A percentile compares a stretch with the other conserved stretches of the same genome.
These are phyloP conservation scores for Hypselothyrea guttata DNA, from an alignment of 2,888 invertebrate species.

Conservation along the genomic window DNA sequence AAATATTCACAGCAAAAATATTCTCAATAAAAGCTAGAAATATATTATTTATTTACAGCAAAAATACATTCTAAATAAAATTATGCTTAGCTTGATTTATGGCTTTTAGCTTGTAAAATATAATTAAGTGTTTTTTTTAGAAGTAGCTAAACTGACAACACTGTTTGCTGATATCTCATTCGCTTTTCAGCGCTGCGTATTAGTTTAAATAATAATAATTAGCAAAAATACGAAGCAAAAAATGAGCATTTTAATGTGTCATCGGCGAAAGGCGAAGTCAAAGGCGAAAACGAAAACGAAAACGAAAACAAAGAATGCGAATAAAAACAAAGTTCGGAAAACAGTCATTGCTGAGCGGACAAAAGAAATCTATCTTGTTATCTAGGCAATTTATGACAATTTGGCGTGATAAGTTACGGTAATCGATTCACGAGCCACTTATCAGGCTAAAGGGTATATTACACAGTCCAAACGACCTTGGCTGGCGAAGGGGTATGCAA, in stretches of 20 bases:
- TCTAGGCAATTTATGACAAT: slow-evolving; percentile 33
- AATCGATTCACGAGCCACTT: slow-evolving; percentile 31
- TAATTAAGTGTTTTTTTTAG: no score
- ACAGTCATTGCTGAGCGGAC: background rate
- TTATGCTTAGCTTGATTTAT: no score
- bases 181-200: slow-evolving; percentile 2
- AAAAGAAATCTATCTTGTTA: slow-evolving; percentile 17
- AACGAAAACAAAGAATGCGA: background rate
- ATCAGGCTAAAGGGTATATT: slow-evolving; percentile 8
- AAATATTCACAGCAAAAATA: no score
- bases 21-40: no score
- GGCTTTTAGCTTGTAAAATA: no score
- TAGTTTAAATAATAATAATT: slow-evolving; percentile 18
- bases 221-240: slow-evolving; percentile 9
- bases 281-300: no score
- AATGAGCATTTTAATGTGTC: slow-evolving; percentile 34
- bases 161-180: no score
- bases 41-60: no score
- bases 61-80: no score
- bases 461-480: slow-evolving; percentile 25
- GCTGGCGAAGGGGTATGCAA: slow-evolving; percentile 5
- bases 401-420: slow-evolving; percentile 35
- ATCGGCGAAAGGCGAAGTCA: slow-evolving; percentile 8
- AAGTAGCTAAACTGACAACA: no score
- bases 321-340: slow-evolving; percentile 5